Percentiles rank a stretch among this genome's conserved stretches.
These are phyloP conservation scores for Arctocebus calabarensis DNA, from an alignment of 2,797 vertebrate species.

Conservation along the genomic window DNA sequence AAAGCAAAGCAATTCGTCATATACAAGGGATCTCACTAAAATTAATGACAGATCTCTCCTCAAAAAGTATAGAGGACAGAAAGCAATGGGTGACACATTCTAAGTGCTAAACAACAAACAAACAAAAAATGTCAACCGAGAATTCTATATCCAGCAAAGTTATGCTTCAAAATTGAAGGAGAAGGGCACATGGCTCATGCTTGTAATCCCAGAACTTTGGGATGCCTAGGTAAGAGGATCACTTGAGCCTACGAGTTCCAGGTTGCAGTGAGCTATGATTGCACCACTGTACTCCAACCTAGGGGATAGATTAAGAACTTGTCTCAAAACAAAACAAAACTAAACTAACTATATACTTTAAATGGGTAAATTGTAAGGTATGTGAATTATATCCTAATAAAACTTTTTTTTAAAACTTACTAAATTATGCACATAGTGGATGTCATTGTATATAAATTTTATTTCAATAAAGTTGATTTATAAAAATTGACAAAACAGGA, in stretches of 20 bases:
- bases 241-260: not conserved
- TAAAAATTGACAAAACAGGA: conserved; percentile 20
- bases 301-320: accelerated
- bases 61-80: conserved; percentile 17
- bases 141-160: conserved; percentile 30
- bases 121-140: not conserved
- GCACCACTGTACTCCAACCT: not conserved
- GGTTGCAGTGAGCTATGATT: not conserved
- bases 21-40: not conserved
- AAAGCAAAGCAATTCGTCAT: not conserved
- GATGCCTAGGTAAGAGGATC: not conserved
- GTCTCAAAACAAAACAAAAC: not conserved
- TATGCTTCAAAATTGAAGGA: conserved; percentile 27
- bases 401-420: not conserved
- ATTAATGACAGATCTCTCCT: not conserved
- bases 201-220: not conserved
- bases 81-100: not conserved
- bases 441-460: not conserved
- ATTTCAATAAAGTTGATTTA: not conserved
- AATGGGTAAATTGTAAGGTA: not conserved
- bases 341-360: not conserved
- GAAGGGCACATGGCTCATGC: not conserved
- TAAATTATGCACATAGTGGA: not conserved
- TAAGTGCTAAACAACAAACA: not conserved
- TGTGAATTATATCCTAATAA: not conserved